Percentiles rank a stretch among this genome's conserved stretches.
Evolutionary conservation across 2,797 vertebrate genomes (phyloP).

Genomic region (Iguana delicatissima): DNA sequence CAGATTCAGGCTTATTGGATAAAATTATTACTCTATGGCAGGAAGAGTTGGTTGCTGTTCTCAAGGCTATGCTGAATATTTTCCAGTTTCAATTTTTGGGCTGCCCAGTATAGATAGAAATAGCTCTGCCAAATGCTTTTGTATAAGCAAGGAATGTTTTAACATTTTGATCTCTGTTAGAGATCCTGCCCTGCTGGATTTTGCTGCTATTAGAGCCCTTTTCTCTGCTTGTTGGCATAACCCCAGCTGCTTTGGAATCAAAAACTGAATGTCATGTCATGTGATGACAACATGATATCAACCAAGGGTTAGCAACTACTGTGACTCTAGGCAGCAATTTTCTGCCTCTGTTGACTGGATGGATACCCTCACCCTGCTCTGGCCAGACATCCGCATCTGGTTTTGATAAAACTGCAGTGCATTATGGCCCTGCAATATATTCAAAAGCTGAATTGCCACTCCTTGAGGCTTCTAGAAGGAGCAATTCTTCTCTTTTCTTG

Average conservation of each 20-base stretch:
- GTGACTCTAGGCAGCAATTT: too few relatives aligned
- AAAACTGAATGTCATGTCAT: not conserved
- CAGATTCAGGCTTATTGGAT: conserved; percentile 18
- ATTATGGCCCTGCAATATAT: too few relatives aligned
- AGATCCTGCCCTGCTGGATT: not conserved
- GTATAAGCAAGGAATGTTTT: not conserved
- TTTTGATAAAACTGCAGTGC: too few relatives aligned
- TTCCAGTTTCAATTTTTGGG: not conserved
- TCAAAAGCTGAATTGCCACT: too few relatives aligned
- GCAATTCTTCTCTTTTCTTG: not conserved
- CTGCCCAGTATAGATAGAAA: conserved; percentile 2
- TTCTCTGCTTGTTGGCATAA: not conserved
- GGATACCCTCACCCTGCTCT: too few relatives aligned
- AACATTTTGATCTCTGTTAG: not conserved
- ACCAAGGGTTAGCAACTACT: too few relatives aligned
- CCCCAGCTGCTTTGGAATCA: not conserved
- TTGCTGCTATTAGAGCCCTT: not conserved
- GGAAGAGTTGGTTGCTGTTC: conserved; percentile 28
- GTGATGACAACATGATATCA: not conserved
- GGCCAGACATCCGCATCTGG: too few relatives aligned
- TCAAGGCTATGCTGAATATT: not conserved
- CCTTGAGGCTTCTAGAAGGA: too few relatives aligned
- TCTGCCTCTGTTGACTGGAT: too few relatives aligned
- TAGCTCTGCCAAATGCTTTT: not conserved
- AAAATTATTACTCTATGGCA: conserved; percentile 55